These are phyloP conservation scores for Gouania willdenowi DNA, from an alignment of 2,797 vertebrate genomes.

Conservation along the genomic window DNA sequence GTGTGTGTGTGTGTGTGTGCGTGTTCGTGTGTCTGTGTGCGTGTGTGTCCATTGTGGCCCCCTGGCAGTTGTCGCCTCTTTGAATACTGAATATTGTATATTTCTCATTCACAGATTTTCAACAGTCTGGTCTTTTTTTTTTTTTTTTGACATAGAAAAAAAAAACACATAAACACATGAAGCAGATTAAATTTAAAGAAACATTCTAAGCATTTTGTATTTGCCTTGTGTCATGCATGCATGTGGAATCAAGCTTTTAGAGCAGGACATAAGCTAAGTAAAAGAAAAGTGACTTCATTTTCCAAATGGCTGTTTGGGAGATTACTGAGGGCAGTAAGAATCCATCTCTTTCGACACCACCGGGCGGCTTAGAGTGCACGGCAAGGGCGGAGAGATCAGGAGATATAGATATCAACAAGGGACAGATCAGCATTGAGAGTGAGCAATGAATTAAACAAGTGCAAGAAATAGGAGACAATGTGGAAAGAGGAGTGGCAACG, in stretches of 20 bases:
- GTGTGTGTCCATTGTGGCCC: slow-evolving; percentile 32
- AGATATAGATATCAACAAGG: slow-evolving; percentile 48
- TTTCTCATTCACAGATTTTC: no score
- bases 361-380: slow-evolving; percentile 31
- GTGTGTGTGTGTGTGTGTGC: neutral
- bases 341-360: slow-evolving; percentile 63
- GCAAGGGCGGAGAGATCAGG: slow-evolving; percentile 48
- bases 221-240: no score
- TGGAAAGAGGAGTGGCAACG: slow-evolving; percentile 5
- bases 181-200: no score
- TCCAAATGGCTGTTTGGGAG: slow-evolving; percentile 62
- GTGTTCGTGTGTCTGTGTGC: slow-evolving; percentile 3
- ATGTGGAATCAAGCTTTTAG: no score
- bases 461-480: slow-evolving; percentile 22
- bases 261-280: slow-evolving; percentile 17
- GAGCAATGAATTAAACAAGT: slow-evolving; percentile 27
- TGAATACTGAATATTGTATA: no score
- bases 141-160: no score
- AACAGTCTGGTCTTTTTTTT: no score
- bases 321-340: slow-evolving; percentile 55
- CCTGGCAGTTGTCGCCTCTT: slow-evolving; percentile 58
- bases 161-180: neutral
- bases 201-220: no score
- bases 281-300: slow-evolving; percentile 70
- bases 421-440: slow-evolving; percentile 22